Evolutionary conservation across 2,888 invertebrate genomes (phyloP).

Genomic region (Cantharis nigra): DNA sequence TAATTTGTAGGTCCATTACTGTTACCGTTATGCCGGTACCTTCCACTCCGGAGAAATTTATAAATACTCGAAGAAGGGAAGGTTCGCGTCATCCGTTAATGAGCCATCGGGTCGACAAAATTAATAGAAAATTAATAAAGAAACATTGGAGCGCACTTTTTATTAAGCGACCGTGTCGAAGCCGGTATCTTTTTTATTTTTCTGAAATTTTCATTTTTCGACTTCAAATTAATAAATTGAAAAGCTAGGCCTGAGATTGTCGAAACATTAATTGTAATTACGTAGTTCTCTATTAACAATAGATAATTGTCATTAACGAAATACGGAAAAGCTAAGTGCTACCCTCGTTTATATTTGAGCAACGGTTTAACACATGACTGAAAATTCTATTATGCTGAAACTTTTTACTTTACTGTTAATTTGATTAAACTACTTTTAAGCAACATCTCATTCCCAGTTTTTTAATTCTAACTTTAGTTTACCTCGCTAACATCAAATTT

Average conservation of each 20-base stretch:
- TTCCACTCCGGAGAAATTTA: background rate
- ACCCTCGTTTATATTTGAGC: background rate
- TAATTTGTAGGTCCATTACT: background rate
- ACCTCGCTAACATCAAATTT: background rate
- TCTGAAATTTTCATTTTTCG: background rate
- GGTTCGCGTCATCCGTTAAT: background rate
- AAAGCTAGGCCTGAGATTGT: background rate
- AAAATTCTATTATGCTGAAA: background rate
- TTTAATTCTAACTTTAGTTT: background rate
- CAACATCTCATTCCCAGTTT: background rate
- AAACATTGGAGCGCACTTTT: too few species aligned
- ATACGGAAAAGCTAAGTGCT: background rate
- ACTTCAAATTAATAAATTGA: too few species aligned
- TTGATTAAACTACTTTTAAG: background rate
- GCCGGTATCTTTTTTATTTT: background rate
- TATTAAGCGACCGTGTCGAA: too few species aligned
- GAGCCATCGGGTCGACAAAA: background rate
- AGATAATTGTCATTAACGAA: background rate
- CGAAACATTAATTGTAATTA: background rate
- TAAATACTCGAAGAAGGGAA: background rate
- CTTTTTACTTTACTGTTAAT: background rate
- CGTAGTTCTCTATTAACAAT: background rate
- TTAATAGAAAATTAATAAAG: background rate
- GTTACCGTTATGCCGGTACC: background rate
- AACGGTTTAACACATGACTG: background rate